Evolutionary conservation across 2,888 invertebrate genomes (phyloP), one percentile per base, ranked within the genome.

Genomic region (Pyrocoelia pectoralis): DNA sequence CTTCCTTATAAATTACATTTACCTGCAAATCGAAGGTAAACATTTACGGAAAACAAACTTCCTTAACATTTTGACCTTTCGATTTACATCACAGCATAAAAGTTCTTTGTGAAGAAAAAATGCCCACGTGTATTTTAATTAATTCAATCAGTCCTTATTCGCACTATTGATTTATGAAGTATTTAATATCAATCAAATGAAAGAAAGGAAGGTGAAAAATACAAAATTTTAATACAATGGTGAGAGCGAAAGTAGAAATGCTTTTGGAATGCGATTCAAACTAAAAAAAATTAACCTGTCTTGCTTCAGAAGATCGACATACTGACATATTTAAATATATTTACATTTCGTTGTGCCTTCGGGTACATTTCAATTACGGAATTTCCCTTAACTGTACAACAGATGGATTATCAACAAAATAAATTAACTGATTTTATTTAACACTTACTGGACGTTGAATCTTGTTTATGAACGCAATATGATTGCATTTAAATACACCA

Each of bases 401-500:
- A 13, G n/a, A 41, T 14, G 38, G 41, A 12, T 41, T 41, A 8
- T 41, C 41, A n/a, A n/a, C n/a, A n/a, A n/a, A n/a, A n/a, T n/a
- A n/a, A n/a, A n/a, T n/a, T n/a, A 38, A 38, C 38, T 46, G 15
- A 3, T 9, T 14, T 46, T 8, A 14, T 14, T 4, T 46, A 18
- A 24, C 13, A 74, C 74, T 75, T 71, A 74, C 74, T 72, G 56
- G 72, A 69, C 46, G 69, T 66, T 29, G 70, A 67, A 65, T 66
- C 72, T 13, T 52, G 28, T 33, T 60, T 52, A 17, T 65, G 57
- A n/a, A 56, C 52, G 38, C 56, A 61, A 12, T 41, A 74, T 38
- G 76, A 76, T 72, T 76, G 76, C 77, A 78, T 77, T 72, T 70
- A 72, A 69, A 63, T 24, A 18, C 43, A 41, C 43, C 29, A 56